Base-by-base conservation (phyloP, 2,888 invertebrate species). In the Criorhina ranunculi region DNA sequence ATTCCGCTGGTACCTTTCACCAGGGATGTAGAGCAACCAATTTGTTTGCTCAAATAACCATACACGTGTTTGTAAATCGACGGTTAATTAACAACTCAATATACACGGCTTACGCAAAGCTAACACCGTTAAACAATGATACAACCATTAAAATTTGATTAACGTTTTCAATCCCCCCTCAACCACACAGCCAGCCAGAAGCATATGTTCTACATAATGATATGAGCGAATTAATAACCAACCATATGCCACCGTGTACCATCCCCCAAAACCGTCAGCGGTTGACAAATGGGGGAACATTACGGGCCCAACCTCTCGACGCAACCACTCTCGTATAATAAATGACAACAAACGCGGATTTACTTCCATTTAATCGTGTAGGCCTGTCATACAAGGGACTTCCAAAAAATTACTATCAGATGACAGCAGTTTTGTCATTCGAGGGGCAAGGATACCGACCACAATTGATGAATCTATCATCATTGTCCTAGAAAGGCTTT, bases 61-160 rank as follows among this genome's bases (percentile, higher is more conserved):
- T 40, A 35, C 49, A 62, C 40, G 17, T 75, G 53, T 62, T 17
- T 42, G 59, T 66, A 66, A 59, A 72, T 62, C 59, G 29, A 73
- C 40, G 73, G 72, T 78, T 83, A 83, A 83, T 83, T 83, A 83
- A 78, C 83, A 83, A 67, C 83, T 83, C 78, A 83, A 73, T 72
- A 72, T 66, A 77, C 60, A 35, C 40, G 40, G 83, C 83, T 78
- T 83, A 78, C 72, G 40, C 46, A 72, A 67, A 83, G 78, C 78
- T 72, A 78, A 83, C 83, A 83, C 69, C 78, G 73, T 83, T 83
- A 83, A 83, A 83, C 78, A 83, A 83, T 78, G 83, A 83, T 83
- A 83, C 78, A 83, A 62, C 73, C 72, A 83, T 83, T 83, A 83
- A 78, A 78, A 83, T 83, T 83, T 83, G 83, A 83, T 83, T 83